These are phyloP conservation scores for Erpetoichthys calabaricus DNA, from an alignment of 2,797 vertebrate genomes.

Conservation along the genomic window DNA sequence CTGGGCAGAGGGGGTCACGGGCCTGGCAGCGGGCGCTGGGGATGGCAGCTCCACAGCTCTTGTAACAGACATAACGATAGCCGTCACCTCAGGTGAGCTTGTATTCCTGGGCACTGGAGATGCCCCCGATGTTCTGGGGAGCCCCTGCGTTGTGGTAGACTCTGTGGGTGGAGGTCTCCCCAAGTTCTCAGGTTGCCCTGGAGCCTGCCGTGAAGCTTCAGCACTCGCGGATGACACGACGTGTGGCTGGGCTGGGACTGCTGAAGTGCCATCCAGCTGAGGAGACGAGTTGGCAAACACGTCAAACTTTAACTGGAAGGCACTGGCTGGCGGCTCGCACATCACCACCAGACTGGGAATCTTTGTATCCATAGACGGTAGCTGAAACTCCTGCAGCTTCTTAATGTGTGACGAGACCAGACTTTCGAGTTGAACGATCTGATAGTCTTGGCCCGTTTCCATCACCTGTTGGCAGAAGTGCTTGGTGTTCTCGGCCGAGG, in stretches of 20 bases:
- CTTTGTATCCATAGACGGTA: slow-evolving; percentile 1
- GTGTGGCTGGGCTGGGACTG: too few species aligned
- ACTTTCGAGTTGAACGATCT: slow-evolving; percentile 19
- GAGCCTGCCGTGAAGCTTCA: too few species aligned
- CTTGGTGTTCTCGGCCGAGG: slow-evolving; percentile 15
- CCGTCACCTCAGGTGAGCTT: background rate
- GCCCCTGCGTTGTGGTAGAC: background rate
- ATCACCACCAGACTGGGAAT: slow-evolving; percentile 14
- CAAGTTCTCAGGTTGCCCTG: too few species aligned
- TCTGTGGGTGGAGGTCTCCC: too few species aligned
- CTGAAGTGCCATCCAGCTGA: too few species aligned
- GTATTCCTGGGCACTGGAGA: background rate
- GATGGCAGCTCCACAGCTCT: background rate
- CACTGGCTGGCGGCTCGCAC: too few species aligned
- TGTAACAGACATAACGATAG: background rate
- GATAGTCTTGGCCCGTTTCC: slow-evolving; percentile 16
- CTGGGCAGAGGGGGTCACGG: background rate
- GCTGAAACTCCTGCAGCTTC: slow-evolving; percentile 11
- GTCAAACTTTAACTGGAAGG: too few species aligned
- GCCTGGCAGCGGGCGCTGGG: background rate
- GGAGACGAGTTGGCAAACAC: too few species aligned
- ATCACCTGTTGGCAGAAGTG: slow-evolving; percentile 17
- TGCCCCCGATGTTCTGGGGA: background rate
- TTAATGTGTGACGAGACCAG: slow-evolving; percentile 16
- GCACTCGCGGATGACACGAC: too few species aligned